Evolutionary conservation across 2,797 vertebrate species (phyloP).

Genomic region (Cossypha heuglini): DNA sequence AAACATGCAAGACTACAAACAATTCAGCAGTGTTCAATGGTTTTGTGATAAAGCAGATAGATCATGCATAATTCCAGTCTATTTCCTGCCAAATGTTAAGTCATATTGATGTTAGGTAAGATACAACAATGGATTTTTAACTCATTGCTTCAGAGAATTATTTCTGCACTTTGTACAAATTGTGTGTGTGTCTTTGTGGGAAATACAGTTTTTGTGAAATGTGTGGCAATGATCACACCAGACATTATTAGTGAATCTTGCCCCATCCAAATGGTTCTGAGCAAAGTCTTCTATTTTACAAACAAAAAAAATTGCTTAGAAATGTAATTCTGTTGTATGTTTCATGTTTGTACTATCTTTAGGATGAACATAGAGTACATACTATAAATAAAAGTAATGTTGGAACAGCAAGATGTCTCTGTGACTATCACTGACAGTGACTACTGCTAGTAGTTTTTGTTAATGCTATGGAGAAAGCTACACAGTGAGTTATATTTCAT

Average conservation of each 20-base stretch:
- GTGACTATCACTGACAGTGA: not conserved
- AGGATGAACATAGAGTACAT: not conserved
- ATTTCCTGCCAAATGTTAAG: slow-evolving; percentile 8
- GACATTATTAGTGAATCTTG: not conserved
- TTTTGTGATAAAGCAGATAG: not conserved
- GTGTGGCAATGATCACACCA: not conserved
- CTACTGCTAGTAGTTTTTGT: not conserved
- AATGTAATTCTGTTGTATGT: not conserved
- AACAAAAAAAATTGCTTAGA: not conserved
- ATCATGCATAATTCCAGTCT: not conserved
- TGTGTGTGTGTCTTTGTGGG: not conserved
- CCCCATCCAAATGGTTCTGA: not conserved
- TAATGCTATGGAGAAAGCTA: not conserved
- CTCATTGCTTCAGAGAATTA: not conserved
- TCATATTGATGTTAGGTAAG: not conserved
- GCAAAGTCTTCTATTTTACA: not conserved
- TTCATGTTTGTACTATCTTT: not conserved
- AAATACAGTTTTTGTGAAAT: not conserved
- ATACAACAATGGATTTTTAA: not conserved
- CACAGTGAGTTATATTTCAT: not conserved
- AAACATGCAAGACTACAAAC: not conserved
- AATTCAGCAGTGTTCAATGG: not conserved
- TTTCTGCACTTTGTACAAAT: not conserved
- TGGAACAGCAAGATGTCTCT: not conserved
- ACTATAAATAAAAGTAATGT: not conserved